Evolutionary conservation across 2,888 invertebrate genomes (phyloP), one percentile per base, ranked within the genome.

Genomic region (Leucania comma): DNA sequence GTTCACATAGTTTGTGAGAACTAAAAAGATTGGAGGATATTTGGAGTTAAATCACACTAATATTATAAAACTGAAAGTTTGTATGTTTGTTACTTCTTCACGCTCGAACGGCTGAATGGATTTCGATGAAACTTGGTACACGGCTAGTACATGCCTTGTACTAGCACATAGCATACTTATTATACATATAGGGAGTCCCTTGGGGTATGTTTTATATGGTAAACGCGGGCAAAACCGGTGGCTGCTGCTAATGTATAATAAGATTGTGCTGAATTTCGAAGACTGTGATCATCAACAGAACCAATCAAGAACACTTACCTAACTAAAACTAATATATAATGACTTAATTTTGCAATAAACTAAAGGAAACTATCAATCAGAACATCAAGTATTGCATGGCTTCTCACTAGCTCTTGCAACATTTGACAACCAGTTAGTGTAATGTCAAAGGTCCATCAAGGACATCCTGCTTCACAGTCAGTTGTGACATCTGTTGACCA

Each of bases 351-450:
- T 70, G 71, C 24, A 78, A 70, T 20, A 22, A 70, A 70, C 38
- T 58, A 14, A 32, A 50, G 51, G 29, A 78, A 75, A 58, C 32
- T n/a, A 63, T 71, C 26, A 75, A 54, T 71, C 72, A 71, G 12
- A 54, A 63, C 12, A 63, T 32, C 12, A 71, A 68, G 26, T 59
- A 68, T 73, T 75, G 78, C 24, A 20, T 22, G 32, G 56, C 12
- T 56, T 3, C 32, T 56, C 56, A 56, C 20, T 77, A 51, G 20
- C 22, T 73, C 70, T 87, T 86, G 77, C 84, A 77, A 86, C 82
- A 88, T 86, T 84, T 84, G 83, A 84, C 85, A 87, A 85, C 80
- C 72, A 68, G 78, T 62, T 82, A 58, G 72, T 48, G 46, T 72
- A 80, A 81, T 74, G 83, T 78, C 73, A 79, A 71, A 72, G 78